Base-by-base conservation (phyloP, 2,888 invertebrate genomes). In the Noctua janthe region DNA sequence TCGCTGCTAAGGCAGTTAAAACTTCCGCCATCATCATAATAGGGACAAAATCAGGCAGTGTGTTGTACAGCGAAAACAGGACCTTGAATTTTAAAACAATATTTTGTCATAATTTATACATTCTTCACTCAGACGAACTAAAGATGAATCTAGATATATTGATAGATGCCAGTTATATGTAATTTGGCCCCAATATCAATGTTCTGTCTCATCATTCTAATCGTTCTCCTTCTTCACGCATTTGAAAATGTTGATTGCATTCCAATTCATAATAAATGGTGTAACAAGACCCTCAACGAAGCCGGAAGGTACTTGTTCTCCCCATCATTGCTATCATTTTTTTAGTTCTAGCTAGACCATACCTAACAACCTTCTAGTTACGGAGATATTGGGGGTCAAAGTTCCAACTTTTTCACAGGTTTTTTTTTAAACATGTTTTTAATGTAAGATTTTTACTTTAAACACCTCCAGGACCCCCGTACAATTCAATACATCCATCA, bases 11-110 rank as follows among this genome's bases (percentile, higher is more conserved):
- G 0, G 99, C 99, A 20, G 98, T 98, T 43, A 99, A 96, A 39
- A 99, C 99, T 94, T 99, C 99, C 0, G 98, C 98, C 2, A 98
- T 98, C 98, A 99, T 99, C 97, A 99, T 99, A 23, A 99, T 98
- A 15, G 98, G 98, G 96, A 99, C 98, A 93, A 99, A 99, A 94
- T 99, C 99, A 1, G 98, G 98, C 89, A 99, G 98, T 93, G 99
- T 99, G 94, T 99, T 99, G 96, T 99, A 99, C 29, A 99, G 97
- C 92, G 99, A 99, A 93, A 99, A 99, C 64, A 99, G 96, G 90
- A 99, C 99, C 97, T 99, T 97, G 0, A 74, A 74, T 47, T 23
- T 0, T 35, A 56, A 1, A 67, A 67, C 8, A 59, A 59, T n/a
- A 11, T n/a, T 56, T 56, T 56, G 23, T n/a, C 0, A 62, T 15